Conservation (phyloP, 2,113 vertebrate genomes). For the Zapus hudsonius region DNA sequence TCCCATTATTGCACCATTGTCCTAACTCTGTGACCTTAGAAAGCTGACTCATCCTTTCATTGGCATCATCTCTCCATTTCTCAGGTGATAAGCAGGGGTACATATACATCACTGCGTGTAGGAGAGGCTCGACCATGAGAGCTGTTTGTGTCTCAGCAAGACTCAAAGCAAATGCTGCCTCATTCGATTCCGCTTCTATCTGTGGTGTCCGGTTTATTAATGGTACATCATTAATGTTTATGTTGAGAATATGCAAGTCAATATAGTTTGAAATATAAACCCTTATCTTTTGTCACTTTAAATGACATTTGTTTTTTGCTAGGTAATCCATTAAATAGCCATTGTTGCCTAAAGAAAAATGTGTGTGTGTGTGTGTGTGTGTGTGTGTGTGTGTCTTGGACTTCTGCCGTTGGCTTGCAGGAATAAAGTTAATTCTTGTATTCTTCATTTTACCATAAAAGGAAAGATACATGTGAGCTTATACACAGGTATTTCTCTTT, state of each 20-base stretch:
- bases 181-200: not conserved
- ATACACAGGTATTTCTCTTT: not conserved
- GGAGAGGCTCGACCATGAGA: not conserved
- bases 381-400: not conserved
- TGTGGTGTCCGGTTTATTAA: not conserved
- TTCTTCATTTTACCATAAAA: not conserved
- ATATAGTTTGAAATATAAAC: slow-evolving; percentile 6
- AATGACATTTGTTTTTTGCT: not conserved
- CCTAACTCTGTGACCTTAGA: not conserved
- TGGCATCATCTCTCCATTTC: not conserved
- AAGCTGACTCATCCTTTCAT: not conserved
- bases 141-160: not conserved
- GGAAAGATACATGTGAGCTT: not conserved
- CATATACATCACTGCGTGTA: not conserved
- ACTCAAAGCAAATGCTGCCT: not conserved
- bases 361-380: too few relatives aligned
- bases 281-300: not conserved
- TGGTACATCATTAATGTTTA: not conserved
- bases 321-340: not conserved
- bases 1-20: not conserved
- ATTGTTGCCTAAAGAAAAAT: too few relatives aligned
- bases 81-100: not conserved
- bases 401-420: not conserved
- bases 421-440: not conserved
- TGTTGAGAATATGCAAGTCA: not conserved